phyloP scores from a whole-genome alignment of 2,888 invertebrate genomes.

The Dasysyrphus albostriatus region DNA sequence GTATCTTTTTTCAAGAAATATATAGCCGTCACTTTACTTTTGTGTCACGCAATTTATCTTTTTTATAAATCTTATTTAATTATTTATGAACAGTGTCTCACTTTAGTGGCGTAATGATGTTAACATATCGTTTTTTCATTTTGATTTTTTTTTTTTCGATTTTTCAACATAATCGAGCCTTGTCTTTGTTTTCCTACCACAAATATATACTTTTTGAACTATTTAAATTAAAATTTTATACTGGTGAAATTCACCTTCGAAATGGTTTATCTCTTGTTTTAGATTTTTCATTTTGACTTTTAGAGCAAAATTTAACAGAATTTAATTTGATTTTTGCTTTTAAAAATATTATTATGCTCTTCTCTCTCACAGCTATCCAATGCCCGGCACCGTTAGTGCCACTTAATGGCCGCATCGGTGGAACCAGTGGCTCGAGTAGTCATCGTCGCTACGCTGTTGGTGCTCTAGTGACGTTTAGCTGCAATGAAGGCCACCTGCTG shows the following conservation, averaged over 20 bases:
- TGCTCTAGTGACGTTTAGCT: conserved; percentile 91
- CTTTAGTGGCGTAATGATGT: too few relatives aligned
- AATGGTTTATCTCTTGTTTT: not conserved
- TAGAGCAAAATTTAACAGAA: not conserved
- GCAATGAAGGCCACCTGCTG: conserved; percentile 87
- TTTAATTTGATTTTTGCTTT: conserved; percentile 70
- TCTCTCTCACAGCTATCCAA: conserved; percentile 87
- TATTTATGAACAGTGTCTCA: too few relatives aligned
- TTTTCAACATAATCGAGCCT: too few relatives aligned
- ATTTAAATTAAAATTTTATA: not conserved
- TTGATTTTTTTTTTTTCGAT: too few relatives aligned
- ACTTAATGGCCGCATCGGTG: conserved; percentile 87
- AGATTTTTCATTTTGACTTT: not conserved
- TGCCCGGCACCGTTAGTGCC: conserved; percentile 91
- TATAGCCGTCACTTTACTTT: too few relatives aligned
- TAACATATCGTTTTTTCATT: too few relatives aligned
- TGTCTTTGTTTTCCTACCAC: too few relatives aligned
- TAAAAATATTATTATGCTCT: conserved; percentile 23
- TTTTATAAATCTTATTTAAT: too few relatives aligned
- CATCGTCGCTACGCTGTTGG: conserved; percentile 90
- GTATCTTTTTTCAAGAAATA: too few relatives aligned
- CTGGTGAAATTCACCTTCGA: conserved; percentile 26
- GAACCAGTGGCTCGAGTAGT: conserved; percentile 81
- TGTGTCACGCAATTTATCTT: too few relatives aligned
- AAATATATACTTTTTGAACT: too few relatives aligned